These are phyloP conservation scores for Tetheella fluctuosa DNA, from an alignment of 2,888 invertebrate genomes.

Conservation along the genomic window DNA sequence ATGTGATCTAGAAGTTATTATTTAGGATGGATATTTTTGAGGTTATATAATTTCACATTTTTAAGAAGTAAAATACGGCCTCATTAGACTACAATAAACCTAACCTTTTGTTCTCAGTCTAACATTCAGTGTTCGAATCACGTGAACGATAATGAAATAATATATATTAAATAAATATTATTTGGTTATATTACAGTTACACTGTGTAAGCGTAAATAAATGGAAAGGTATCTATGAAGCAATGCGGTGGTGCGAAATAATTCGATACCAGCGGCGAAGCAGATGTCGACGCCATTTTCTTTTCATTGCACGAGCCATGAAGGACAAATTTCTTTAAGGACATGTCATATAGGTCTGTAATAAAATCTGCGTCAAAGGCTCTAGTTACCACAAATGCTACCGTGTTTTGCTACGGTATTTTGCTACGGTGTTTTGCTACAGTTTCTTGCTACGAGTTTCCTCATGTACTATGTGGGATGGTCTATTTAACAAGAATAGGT, in stretches of 20 bases:
- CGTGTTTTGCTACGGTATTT: no score
- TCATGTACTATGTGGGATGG: not conserved
- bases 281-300: constrained; percentile 26
- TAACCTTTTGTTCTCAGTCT: no score
- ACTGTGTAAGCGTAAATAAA: constrained; percentile 31
- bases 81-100: no score
- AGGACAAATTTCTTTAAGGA: constrained; percentile 14
- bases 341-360: constrained; percentile 10
- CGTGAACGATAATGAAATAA: no score
- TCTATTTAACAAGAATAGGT: no score
- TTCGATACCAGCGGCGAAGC: constrained; percentile 36
- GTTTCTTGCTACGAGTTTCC: not conserved
- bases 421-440: not conserved
- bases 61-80: no score
- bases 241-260: constrained; percentile 40
- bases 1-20: not conserved
- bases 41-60: no score
- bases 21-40: not conserved
- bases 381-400: not conserved
- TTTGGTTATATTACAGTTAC: constrained; percentile 2
- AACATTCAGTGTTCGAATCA: no score
- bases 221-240: constrained; percentile 42
- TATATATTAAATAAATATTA: no score
- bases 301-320: constrained; percentile 24
- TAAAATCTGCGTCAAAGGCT: constrained; percentile 9